Conservation (phyloP, 2,888 invertebrate species). For the Lottia gigantea region DNA sequence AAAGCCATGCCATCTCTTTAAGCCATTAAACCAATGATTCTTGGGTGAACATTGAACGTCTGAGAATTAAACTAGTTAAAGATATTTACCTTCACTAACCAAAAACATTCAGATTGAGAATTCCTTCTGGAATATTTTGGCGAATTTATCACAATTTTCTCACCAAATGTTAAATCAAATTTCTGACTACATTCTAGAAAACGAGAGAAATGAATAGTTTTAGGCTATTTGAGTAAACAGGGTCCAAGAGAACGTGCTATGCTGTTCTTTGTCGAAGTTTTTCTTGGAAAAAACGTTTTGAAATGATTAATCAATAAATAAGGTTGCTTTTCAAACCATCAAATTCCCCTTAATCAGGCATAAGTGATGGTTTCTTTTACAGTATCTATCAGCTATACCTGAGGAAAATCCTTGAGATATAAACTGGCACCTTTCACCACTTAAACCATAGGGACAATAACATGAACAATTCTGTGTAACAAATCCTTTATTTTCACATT, state of each 20-base stretch:
- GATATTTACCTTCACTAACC: neutral
- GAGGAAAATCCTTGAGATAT: neutral
- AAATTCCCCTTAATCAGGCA: too few relatives aligned
- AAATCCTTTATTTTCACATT: slow-evolving; percentile 18
- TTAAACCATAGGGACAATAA: slow-evolving; percentile 17
- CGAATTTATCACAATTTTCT: neutral
- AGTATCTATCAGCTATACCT: neutral
- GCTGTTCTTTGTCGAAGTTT: too few relatives aligned
- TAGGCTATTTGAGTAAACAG: too few relatives aligned
- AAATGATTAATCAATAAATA: too few relatives aligned
- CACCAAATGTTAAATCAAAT: neutral
- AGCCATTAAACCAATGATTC: too few relatives aligned
- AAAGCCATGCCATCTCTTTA: too few relatives aligned
- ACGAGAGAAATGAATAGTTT: neutral
- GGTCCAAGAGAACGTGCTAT: too few relatives aligned
- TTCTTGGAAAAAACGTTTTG: too few relatives aligned
- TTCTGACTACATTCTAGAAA: neutral
- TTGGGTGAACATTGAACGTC: too few relatives aligned
- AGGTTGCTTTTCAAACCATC: too few relatives aligned
- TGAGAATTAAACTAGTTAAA: too few relatives aligned
- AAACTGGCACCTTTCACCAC: neutral
- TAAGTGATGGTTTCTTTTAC: too few relatives aligned
- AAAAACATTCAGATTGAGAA: neutral
- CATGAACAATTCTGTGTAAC: slow-evolving; percentile 14
- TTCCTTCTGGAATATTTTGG: neutral